Evolutionary conservation across 2,113 vertebrate species (phyloP).

Genomic region (Corythoichthys intestinalis): DNA sequence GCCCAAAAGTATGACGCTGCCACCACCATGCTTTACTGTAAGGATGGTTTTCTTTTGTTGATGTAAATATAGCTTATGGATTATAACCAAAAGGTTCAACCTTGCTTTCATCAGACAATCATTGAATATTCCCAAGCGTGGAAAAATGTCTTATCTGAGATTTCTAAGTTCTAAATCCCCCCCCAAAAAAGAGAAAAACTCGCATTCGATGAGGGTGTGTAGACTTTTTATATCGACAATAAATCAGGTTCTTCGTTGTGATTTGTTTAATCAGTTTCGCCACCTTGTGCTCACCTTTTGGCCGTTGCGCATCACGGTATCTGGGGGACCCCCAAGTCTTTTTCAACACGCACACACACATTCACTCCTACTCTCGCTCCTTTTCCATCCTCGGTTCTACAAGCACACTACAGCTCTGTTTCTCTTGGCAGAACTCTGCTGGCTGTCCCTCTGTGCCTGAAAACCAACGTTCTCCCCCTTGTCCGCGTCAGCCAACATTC

Average conservation of each 20-base stretch:
- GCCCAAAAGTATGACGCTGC: neutral
- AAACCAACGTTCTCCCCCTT: constrained; percentile 67
- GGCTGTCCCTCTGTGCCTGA: constrained; percentile 76
- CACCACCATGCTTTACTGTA: neutral
- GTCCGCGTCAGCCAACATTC: constrained; percentile 64
- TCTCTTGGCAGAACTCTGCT: constrained; percentile 77
- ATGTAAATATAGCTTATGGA: neutral
- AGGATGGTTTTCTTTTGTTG: neutral
- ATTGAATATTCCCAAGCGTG: no score
- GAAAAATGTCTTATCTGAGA: no score
- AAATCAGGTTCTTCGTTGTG: constrained; percentile 14
- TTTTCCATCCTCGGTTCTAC: constrained; percentile 54
- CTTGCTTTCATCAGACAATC: no score
- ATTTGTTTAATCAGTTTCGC: constrained; percentile 5
- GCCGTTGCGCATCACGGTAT: constrained; percentile 24
- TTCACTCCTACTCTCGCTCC: constrained; percentile 27
- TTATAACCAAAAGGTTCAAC: no score
- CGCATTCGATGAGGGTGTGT: neutral
- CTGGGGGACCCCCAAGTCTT: constrained; percentile 58
- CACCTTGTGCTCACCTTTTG: constrained; percentile 45
- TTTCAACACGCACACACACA: constrained; percentile 23
- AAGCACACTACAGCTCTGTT: constrained; percentile 68
- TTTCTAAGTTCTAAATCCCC: no score
- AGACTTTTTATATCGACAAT: neutral
- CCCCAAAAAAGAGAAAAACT: neutral